Base-by-base conservation (phyloP, 2,113 vertebrate genomes). In the Mastomys coucha region DNA sequence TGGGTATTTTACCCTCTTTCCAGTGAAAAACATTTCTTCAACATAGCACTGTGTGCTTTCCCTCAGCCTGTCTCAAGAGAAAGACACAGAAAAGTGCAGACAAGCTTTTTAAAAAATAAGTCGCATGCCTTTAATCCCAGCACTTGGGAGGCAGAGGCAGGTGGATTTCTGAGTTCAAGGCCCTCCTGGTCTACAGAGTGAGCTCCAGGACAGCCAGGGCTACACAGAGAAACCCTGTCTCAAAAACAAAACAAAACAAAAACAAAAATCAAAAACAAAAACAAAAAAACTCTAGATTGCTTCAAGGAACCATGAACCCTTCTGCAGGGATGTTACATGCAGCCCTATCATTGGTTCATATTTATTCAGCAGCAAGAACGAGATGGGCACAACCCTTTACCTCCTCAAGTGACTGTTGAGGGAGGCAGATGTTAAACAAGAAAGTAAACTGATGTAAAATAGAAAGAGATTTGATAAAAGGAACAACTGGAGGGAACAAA, bases 1-100 rank as follows among this genome's bases (percentile, higher is more conserved):
- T 42, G 20, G 42, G 70, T 5, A 8, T 31, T 13, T 77, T 87
- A 11, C 77, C 39, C 20, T 81, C 45, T 96, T 94, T 36, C 16
- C 42, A 67, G 42, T 51, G 28, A 90, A 96, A 88, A 33, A 42
- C 95, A 72, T 33, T 31, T 91, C 4, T 87, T 88, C 80, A 93
- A 88, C 60, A 70, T 33, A 49, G 14, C 45, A 69, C 20, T 2
- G 28, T 60, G 33, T 53, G 2, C 24, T 86, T 95, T 86, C 58
- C 13, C 9, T 91, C 2, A 39, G 7, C 33, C 24, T 36, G 56
- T 81, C 63, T 14, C 85, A 65, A 92, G 90, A 72, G 33, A 89
- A 91, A 82, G 31, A 93, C 17, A 87, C 5, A 60, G 45, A 2
- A 90, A 89, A 75, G 85, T 31, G 28, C 10, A 76, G 77, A 28